Evolutionary conservation across 1,140 invertebrate species (phyloP).

Genomic region (Tetragnatha versicolor): DNA sequence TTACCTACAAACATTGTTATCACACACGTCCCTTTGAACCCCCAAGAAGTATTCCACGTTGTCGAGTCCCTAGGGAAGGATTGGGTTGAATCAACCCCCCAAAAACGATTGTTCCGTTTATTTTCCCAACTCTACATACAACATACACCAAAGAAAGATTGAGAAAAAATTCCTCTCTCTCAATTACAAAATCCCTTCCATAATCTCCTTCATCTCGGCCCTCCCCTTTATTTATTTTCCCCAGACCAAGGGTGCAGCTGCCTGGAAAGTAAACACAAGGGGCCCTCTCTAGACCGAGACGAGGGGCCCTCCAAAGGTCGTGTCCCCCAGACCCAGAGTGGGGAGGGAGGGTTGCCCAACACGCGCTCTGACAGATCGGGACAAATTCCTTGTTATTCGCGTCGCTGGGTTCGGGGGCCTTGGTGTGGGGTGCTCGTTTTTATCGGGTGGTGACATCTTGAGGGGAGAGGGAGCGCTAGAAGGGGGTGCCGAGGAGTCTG

Average conservation of each 20-base stretch:
- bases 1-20: no score
- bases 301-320: background rate
- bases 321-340: background rate
- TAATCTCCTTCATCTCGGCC: background rate
- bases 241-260: conserved; percentile 26
- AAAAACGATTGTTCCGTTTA: no score
- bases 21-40: no score
- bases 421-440: background rate
- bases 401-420: conserved; percentile 11
- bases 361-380: conserved; percentile 37
- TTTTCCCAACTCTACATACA: no score
- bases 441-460: conserved; percentile 48
- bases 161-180: no score
- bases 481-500: background rate
- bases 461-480: background rate
- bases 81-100: no score
- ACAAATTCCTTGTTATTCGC: conserved; percentile 52
- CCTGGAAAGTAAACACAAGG: conserved; percentile 36
- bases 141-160: no score
- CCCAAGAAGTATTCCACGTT: no score
- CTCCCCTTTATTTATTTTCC: conserved; percentile 13
- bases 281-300: background rate
- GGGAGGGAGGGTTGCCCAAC: conserved; percentile 1
- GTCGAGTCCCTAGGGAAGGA: no score
- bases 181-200: no score